Conservation (phyloP, 2,888 invertebrate species). For the Netelia melanura region DNA sequence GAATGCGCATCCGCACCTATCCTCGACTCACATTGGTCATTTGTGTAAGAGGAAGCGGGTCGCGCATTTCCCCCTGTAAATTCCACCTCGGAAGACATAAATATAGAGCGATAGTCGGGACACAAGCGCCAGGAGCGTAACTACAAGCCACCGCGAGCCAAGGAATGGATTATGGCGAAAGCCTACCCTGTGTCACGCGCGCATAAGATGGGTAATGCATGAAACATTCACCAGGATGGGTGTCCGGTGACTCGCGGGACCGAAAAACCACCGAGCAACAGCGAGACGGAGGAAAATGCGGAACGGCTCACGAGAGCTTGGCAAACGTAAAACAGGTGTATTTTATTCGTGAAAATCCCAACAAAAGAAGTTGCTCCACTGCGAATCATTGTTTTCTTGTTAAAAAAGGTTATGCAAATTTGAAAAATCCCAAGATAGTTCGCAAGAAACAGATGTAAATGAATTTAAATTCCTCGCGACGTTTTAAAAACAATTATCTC, state of each 20-base stretch:
- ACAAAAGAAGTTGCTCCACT: slow-evolving; percentile 14
- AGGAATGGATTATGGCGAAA: slow-evolving; percentile 22
- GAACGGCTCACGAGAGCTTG: slow-evolving; percentile 26
- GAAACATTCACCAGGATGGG: slow-evolving; percentile 46
- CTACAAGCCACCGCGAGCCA: slow-evolving; percentile 42
- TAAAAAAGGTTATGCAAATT: slow-evolving; percentile 10
- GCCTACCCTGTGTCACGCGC: not conserved
- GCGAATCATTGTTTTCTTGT: not conserved
- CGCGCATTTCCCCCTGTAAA: slow-evolving; percentile 1
- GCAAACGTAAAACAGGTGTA: slow-evolving; percentile 43
- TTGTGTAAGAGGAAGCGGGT: not conserved
- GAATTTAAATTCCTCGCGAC: not conserved
- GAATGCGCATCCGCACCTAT: not conserved
- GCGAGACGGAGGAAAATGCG: not conserved
- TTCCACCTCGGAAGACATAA: slow-evolving; percentile 42
- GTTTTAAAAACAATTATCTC: not conserved
- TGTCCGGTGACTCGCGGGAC: slow-evolving; percentile 8
- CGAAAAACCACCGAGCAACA: not conserved
- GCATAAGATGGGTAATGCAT: slow-evolving; percentile 53
- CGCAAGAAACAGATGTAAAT: not conserved
- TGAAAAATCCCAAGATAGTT: slow-evolving; percentile 21
- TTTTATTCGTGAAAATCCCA: slow-evolving; percentile 29
- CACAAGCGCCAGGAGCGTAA: not conserved
- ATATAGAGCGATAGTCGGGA: slow-evolving; percentile 37
- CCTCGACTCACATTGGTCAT: slow-evolving; percentile 13